phyloP scores from a whole-genome alignment of 1,140 invertebrate genomes.

The Zaprionus camerounensis region DNA sequence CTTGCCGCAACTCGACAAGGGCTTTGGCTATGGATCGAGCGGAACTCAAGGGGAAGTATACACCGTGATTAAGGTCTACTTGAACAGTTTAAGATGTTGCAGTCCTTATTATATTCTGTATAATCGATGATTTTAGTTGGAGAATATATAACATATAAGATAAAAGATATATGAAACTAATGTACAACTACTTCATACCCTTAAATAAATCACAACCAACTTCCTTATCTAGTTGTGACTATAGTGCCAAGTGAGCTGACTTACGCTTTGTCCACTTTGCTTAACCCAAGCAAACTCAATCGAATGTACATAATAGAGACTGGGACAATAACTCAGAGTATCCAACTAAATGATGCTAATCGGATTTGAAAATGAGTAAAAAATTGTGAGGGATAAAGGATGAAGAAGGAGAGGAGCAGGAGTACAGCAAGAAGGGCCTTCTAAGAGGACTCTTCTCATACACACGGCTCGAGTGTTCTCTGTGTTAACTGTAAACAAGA shows the following conservation, averaged over 20 bases:
- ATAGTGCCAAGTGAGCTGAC: no score
- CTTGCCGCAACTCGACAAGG: neutral
- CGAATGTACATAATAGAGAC: conserved; percentile 69
- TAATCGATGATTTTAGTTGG: neutral
- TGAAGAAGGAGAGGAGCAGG: neutral
- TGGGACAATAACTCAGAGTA: conserved; percentile 57
- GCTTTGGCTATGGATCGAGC: neutral
- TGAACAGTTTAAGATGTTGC: neutral
- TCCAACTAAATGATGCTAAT: conserved; percentile 78
- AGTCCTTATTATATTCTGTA: neutral
- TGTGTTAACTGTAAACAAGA: conserved; percentile 58
- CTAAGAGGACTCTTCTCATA: conserved; percentile 45
- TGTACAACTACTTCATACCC: no score
- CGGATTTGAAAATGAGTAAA: conserved; percentile 77
- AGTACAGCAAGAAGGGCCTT: neutral
- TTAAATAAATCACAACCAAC: no score
- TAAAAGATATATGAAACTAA: no score
- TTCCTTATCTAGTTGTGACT: no score
- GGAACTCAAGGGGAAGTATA: neutral
- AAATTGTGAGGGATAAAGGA: conserved; percentile 30
- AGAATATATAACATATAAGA: no score
- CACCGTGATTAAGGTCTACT: neutral
- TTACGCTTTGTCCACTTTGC: neutral
- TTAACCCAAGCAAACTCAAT: conserved; percentile 61
- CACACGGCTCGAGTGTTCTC: conserved; percentile 30